These are phyloP conservation scores for Xylota sylvarum DNA, from an alignment of 2,888 invertebrate genomes.

Conservation along the genomic window DNA sequence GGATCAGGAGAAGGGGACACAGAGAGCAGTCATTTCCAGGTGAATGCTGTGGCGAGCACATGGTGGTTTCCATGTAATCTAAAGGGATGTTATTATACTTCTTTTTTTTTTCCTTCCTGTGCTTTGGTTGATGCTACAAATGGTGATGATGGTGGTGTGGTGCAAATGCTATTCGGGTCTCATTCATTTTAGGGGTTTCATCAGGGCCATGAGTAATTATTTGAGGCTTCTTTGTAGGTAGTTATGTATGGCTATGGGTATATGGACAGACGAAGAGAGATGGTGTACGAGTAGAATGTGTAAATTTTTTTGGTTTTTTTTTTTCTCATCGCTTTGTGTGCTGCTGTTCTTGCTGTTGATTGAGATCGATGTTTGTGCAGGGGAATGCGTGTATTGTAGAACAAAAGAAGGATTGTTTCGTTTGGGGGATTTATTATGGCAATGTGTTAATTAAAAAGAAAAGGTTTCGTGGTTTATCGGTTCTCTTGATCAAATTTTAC, in stretches of 20 bases:
- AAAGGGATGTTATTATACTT: constrained; percentile 43
- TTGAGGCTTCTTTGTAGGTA: constrained; percentile 9
- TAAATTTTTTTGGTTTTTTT: constrained; percentile 12
- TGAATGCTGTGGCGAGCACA: constrained; percentile 56
- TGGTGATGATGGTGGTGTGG: neutral
- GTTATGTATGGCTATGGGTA: neutral
- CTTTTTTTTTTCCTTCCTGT: constrained; percentile 9
- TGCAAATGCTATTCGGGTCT: constrained; percentile 18
- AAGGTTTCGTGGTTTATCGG: constrained; percentile 37
- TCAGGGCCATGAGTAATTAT: constrained; percentile 70
- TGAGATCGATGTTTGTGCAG: constrained; percentile 33
- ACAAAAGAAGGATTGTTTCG: constrained; percentile 11
- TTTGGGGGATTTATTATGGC: constrained; percentile 19
- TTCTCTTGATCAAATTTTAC: constrained; percentile 16
- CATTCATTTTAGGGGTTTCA: constrained; percentile 56
- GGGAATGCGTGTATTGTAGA: neutral
- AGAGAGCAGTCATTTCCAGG: constrained; percentile 59
- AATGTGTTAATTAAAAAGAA: constrained; percentile 56
- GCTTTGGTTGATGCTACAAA: neutral
- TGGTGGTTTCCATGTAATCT: constrained; percentile 52
- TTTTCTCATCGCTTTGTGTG: neutral
- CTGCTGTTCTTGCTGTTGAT: constrained; percentile 19
- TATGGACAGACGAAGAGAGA: neutral
- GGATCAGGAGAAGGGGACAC: neutral
- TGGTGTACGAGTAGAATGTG: neutral